Base-by-base conservation (phyloP, 2,888 invertebrate genomes). In the Hirtodrosophila alboralis region DNA sequence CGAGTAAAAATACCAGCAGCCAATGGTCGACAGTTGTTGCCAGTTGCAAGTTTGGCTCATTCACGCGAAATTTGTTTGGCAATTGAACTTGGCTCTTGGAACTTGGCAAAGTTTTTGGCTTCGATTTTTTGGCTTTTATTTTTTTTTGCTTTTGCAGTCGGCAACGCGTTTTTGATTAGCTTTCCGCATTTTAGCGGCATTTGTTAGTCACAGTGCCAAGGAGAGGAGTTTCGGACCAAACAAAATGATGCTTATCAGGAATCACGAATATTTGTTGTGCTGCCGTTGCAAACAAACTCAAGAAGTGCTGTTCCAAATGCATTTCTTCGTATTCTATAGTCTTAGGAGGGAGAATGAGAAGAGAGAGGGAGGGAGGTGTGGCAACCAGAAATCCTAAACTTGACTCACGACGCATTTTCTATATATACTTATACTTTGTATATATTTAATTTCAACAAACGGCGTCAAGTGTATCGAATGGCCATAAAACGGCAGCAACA, bases 211-310 rank as follows among this genome's bases (percentile, higher is more conserved):
- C 52, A 61, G 43, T 51, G 53, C 58, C 18, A 23, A 48, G n/a
- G n/a, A n/a, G n/a, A 41, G 52, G 52, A 59, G 45, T 27, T 41
- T 62, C 62, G 54, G 63, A 72, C 62, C 77, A 65, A 63, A 54
- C 64, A 62, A 57, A 54, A 59, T 78, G 90, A 90, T 90, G 84
- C 84, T 90, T 90, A 90, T 90, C 90, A 87, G 88, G 86, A 88
- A 89, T 90, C 90, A 90, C 90, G 90, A 90, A 89, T 89, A 88
- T 89, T 89, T 89, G 89, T 87, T 89, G 47, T 54, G 41, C 26
- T 44, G 76, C 58, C 47, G 65, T 48, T 66, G 59, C 65, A 48
- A 76, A 68, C 60, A 78, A 83, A 85, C 76, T 80, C 68, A 79
- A 84, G 88, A 84, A 85, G 84, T 86, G 86, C 83, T 84, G 85